Base-by-base conservation (phyloP, 2,888 invertebrate genomes). In the Apodemia hepburni region DNA sequence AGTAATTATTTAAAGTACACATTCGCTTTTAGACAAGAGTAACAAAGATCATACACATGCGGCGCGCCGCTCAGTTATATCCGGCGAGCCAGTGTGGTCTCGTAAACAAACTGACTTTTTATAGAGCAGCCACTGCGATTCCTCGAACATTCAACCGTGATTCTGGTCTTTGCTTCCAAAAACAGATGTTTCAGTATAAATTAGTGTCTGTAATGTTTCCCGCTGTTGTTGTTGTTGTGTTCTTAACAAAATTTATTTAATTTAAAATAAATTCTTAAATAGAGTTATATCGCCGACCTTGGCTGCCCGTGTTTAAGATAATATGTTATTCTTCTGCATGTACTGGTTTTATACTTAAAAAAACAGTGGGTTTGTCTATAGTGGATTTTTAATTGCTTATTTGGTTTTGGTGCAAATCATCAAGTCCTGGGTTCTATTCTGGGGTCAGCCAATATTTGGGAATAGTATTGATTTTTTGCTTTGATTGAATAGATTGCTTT, bases 81-180 rank as follows among this genome's bases (percentile, higher is more conserved):
- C 69, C 67, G 63, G 68, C 63, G 87, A 42, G 42, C 42, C 42
- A 15, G 42, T 42, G 82, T 76, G 72, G 72, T 74, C 76, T 70
- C 78, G 81, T 89, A 88, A 89, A 89, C 87, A 89, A 42, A 42
- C 42, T 42, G 80, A 82, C 82, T 87, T 87, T 88, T 89, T 87
- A 88, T 87, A 87, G 87, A 83, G 77, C 77, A 73, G 85, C 75
- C 84, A 64, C 67, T 68, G 85, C 78, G 73, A 75, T 82, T 78
- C 81, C 80, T 85, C 85, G 84, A 79, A 73, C 77, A 63, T 69
- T 70, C 62, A 66, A 68, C 71, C 67, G 66, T 66, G 61, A 65
- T 42, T 35, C 63, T 65, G 61, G 59, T 65, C 63, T 63, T 61
- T 59, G 62, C 64, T 65, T 64, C 63, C 61, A 68, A 65, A 65